These are phyloP conservation scores for Bruchidius siliquastri DNA, from an alignment of 2,888 invertebrate species.

Conservation along the genomic window DNA sequence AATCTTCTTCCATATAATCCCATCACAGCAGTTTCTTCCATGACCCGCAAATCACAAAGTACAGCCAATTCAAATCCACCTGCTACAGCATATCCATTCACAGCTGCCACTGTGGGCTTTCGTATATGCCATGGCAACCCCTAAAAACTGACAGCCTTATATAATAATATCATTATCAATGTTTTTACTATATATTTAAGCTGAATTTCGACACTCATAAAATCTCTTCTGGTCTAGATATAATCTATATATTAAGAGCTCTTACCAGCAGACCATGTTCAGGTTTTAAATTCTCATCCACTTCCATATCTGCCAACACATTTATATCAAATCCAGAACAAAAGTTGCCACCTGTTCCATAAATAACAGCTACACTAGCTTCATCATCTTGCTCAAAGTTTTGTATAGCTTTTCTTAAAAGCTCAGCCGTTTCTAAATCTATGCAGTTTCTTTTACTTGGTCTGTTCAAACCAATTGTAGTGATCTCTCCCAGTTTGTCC, in stretches of 20 bases:
- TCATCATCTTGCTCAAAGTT: slow-evolving; percentile 74
- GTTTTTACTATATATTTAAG: no score
- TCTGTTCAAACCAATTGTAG: slow-evolving; percentile 82
- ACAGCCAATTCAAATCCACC: slow-evolving; percentile 87
- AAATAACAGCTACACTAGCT: slow-evolving; percentile 69
- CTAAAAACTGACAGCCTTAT: slow-evolving; percentile 37
- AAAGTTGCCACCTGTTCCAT: slow-evolving; percentile 91
- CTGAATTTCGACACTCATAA: no score
- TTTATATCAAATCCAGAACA: slow-evolving; percentile 88
- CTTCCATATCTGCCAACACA: slow-evolving; percentile 55
- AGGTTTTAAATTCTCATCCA: slow-evolving; percentile 15
- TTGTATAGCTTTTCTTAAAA: slow-evolving; percentile 67
- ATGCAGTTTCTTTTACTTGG: slow-evolving; percentile 80
- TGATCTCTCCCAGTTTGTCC: slow-evolving; percentile 62
- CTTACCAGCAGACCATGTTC: slow-evolving; percentile 25
- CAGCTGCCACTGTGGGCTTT: slow-evolving; percentile 87
- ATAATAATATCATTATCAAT: no score
- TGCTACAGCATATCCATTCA: slow-evolving; percentile 86
- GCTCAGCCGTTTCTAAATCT: slow-evolving; percentile 61
- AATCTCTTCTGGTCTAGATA: no score
- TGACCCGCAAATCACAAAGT: slow-evolving; percentile 84
- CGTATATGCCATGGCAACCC: slow-evolving; percentile 66
- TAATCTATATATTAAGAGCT: neutral
- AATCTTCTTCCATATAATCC: slow-evolving; percentile 87
- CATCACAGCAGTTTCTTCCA: slow-evolving; percentile 79